A percentile compares a stretch with the other conserved stretches of the same genome.
phyloP scores from a whole-genome alignment of 1,140 invertebrate genomes.

The Conus ventricosus region DNA sequence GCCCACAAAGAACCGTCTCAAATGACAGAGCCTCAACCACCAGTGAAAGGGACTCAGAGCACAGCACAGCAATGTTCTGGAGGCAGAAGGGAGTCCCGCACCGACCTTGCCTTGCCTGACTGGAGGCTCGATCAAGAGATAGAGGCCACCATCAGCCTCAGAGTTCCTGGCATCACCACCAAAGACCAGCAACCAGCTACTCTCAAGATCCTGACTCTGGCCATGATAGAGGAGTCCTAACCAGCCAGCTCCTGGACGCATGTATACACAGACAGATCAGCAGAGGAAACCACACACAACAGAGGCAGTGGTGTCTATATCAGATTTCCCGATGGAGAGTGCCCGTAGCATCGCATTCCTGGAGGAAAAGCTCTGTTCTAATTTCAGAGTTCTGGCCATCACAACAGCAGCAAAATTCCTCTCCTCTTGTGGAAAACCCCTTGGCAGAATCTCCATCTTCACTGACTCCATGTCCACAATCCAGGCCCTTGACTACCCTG shows the following conservation, averaged over 20 bases:
- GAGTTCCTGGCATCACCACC: slow-evolving; percentile 9
- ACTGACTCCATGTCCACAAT: not conserved
- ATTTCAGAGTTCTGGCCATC: not conserved
- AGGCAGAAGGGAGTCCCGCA: too few species aligned
- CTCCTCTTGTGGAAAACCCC: not conserved
- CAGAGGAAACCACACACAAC: not conserved
- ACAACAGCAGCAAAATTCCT: not conserved
- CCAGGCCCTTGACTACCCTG: too few species aligned
- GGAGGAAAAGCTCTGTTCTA: not conserved
- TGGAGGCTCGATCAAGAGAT: slow-evolving; percentile 16
- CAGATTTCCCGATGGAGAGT: not conserved
- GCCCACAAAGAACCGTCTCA: slow-evolving; percentile 32
- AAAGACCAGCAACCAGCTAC: slow-evolving; percentile 1
- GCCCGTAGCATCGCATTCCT: not conserved
- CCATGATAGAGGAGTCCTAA: slow-evolving; percentile 4
- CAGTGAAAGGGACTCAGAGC: slow-evolving; percentile 2
- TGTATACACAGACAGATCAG: slow-evolving; percentile 12
- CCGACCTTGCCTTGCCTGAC: not conserved
- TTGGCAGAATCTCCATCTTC: slow-evolving; percentile 1
- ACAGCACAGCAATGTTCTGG: not conserved
- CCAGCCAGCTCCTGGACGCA: slow-evolving; percentile 17
- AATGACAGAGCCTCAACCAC: slow-evolving; percentile 36
- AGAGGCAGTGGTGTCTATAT: not conserved
- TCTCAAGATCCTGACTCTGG: slow-evolving; percentile 23
- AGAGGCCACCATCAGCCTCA: slow-evolving; percentile 8